Conservation (phyloP, 1,140 invertebrate genomes). For the Brachystomella parvula region DNA sequence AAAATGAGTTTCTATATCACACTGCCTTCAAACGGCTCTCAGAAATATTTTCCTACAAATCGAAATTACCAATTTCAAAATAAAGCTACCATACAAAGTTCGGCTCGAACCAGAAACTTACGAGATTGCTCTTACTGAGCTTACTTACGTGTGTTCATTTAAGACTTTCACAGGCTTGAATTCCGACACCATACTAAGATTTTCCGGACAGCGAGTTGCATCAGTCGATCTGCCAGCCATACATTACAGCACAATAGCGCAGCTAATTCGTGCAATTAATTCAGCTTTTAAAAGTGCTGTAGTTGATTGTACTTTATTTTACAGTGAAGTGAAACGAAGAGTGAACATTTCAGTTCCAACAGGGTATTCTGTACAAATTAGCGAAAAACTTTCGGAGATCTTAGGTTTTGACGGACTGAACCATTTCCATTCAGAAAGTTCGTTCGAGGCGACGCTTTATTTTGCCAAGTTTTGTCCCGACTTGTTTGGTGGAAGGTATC, state of each 20-base stretch:
- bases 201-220: background rate
- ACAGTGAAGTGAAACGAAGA: background rate
- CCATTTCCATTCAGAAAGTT: background rate
- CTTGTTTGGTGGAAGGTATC: background rate
- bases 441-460: background rate
- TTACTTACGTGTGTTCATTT: conserved; percentile 6
- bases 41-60: no score
- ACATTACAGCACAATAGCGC: background rate
- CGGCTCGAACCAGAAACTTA: background rate
- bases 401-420: background rate
- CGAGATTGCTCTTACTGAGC: conserved; percentile 1
- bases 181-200: background rate
- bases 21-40: background rate
- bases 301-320: background rate
- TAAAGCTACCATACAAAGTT: background rate
- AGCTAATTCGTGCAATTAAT: background rate
- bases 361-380: background rate
- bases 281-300: background rate
- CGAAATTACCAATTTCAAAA: background rate
- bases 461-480: conserved; percentile 2
- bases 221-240: background rate
- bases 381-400: conserved; percentile 8
- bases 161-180: background rate
- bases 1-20: background rate
- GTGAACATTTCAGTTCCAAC: background rate